Conservation (phyloP, 2,113 vertebrate genomes). For the Apodemus sylvaticus region DNA sequence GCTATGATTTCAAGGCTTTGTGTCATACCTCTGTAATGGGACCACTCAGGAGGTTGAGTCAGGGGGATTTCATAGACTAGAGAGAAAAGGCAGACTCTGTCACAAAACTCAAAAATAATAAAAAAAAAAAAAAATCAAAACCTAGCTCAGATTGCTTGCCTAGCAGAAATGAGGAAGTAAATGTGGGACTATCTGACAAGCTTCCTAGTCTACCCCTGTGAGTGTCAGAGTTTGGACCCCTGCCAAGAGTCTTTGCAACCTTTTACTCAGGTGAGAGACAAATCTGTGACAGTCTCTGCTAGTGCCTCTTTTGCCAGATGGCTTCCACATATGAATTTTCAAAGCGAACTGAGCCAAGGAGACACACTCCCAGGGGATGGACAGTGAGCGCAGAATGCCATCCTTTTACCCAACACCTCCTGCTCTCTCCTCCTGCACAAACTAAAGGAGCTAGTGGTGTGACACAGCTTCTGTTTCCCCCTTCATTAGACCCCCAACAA, state of each 20-base stretch:
- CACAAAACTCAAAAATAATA: neutral
- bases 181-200: neutral
- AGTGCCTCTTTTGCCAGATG: neutral
- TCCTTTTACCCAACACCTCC: neutral
- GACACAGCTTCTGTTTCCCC: neutral
- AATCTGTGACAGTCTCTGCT: neutral
- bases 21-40: neutral
- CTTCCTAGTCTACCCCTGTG: neutral
- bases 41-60: neutral
- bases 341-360: neutral
- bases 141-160: neutral
- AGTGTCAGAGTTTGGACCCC: neutral
- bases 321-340: neutral
- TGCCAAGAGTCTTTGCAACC: neutral
- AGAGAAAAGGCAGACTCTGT: neutral
- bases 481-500: neutral
- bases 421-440: constrained; percentile 13
- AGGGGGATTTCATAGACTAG: neutral
- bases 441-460: neutral
- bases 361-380: neutral
- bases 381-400: neutral
- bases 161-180: neutral
- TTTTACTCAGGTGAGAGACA: neutral
- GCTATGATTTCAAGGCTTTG: neutral
- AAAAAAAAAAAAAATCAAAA: no score